Percentiles rank a stretch among this genome's conserved stretches.
These are phyloP conservation scores for Ictalurus punctatus DNA, from an alignment of 2,113 vertebrate species.

Conservation along the genomic window DNA sequence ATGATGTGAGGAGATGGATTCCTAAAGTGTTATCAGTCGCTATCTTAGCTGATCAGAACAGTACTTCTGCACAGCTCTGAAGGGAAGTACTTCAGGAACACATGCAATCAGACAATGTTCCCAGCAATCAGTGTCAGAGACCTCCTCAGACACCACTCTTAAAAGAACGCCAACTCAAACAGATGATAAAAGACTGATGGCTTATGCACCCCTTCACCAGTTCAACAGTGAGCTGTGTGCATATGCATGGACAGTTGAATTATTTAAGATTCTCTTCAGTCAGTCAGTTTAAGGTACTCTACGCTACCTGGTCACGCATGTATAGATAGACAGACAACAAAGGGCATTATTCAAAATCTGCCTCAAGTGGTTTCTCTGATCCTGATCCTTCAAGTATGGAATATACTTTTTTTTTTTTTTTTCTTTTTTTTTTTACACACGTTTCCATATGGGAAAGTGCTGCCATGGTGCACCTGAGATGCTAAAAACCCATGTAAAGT, in stretches of 20 bases:
- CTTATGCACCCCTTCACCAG: background rate
- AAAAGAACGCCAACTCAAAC: slow-evolving; percentile 32
- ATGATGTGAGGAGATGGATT: slow-evolving; percentile 38
- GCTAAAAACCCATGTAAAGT: background rate
- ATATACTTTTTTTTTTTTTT: background rate
- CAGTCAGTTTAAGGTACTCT: background rate
- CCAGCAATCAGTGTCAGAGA: slow-evolving; percentile 44
- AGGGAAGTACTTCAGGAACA: slow-evolving; percentile 41
- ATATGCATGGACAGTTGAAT: background rate
- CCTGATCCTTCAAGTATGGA: background rate
- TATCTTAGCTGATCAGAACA: slow-evolving; percentile 57
- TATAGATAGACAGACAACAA: slow-evolving; percentile 16
- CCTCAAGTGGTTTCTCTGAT: background rate
- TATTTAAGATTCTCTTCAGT: background rate
- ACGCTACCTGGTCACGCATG: background rate
- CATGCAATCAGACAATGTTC: slow-evolving; percentile 57
- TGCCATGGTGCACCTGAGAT: background rate
- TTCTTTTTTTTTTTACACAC: background rate
- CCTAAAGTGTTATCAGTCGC: slow-evolving; percentile 36
- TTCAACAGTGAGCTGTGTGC: slow-evolving; percentile 9
- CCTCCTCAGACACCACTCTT: slow-evolving; percentile 34
- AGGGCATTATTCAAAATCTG: slow-evolving; percentile 42
- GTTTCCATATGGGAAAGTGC: background rate
- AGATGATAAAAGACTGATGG: slow-evolving; percentile 31
- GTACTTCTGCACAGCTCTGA: slow-evolving; percentile 43